Evolutionary conservation across 2,797 vertebrate genomes (phyloP).

Genomic region (Lateolabrax maculatus): DNA sequence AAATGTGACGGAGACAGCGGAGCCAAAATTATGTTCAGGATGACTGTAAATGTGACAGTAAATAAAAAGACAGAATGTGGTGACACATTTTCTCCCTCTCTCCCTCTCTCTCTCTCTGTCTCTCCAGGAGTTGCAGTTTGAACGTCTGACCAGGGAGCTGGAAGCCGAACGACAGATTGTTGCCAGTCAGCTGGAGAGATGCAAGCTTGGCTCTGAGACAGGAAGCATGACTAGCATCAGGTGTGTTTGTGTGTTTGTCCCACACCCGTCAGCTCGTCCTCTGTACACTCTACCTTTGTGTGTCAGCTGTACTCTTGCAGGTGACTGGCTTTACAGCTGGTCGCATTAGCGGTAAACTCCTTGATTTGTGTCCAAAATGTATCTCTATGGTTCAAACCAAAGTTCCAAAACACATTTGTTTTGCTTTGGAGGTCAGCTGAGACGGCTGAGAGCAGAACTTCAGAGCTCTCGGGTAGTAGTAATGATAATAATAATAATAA

Average conservation of each 20-base stretch:
- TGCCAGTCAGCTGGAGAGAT: constrained; percentile 98
- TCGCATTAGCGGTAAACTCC: constrained; percentile 35
- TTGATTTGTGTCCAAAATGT: constrained; percentile 55
- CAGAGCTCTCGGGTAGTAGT: too few relatives aligned
- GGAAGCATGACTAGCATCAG: constrained; percentile 99
- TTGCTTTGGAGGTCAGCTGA: constrained; percentile 12
- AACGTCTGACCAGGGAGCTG: constrained; percentile 98
- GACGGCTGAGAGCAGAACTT: too few relatives aligned
- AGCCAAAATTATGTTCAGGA: constrained; percentile 61
- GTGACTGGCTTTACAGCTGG: constrained; percentile 56
- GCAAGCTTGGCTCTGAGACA: constrained; percentile 98
- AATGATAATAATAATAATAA: too few relatives aligned
- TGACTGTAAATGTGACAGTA: constrained; percentile 58
- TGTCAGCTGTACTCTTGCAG: constrained; percentile 68
- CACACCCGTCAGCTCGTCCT: constrained; percentile 52
- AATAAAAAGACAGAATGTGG: constrained; percentile 56
- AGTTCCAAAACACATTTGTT: constrained; percentile 1
- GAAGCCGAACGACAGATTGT: constrained; percentile 99
- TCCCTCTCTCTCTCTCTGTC: constrained; percentile 24
- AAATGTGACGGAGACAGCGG: constrained; percentile 52
- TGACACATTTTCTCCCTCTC: constrained; percentile 46
- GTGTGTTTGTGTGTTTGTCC: constrained; percentile 77
- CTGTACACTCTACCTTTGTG: constrained; percentile 38
- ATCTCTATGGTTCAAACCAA: constrained; percentile 23
- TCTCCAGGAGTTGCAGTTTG: constrained; percentile 97